Conservation (phyloP, 2,797 vertebrate genomes). For the Siniperca obscura region DNA sequence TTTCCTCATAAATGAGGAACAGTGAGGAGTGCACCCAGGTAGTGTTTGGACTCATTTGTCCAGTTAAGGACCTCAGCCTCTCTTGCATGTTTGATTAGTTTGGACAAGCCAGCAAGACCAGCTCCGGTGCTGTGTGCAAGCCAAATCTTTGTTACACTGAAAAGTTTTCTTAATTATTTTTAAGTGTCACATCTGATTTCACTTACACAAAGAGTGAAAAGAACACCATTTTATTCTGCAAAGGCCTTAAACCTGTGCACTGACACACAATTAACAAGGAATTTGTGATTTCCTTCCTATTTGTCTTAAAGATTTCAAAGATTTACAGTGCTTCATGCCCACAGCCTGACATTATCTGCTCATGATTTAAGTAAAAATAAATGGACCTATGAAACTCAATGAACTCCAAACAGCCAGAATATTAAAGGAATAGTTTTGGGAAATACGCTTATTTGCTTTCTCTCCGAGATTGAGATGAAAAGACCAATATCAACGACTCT, state of each 20-base stretch:
- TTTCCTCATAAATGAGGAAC: constrained; percentile 28
- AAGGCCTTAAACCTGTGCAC: not conserved
- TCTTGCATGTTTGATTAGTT: constrained; percentile 59
- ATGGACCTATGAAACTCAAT: not conserved
- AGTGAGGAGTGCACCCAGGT: constrained; percentile 28
- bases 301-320: not conserved
- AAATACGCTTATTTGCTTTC: not conserved
- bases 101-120: constrained; percentile 44
- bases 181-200: constrained; percentile 58
- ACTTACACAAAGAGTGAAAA: constrained; percentile 26
- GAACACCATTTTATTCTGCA: constrained; percentile 6
- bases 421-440: not conserved
- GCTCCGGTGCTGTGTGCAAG: constrained; percentile 26
- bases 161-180: constrained; percentile 52
- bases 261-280: not conserved
- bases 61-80: constrained; percentile 40
- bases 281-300: not conserved
- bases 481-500: not conserved
- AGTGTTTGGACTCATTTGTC: constrained; percentile 61
- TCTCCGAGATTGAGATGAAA: not conserved
- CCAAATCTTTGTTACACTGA: constrained; percentile 26
- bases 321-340: not conserved
- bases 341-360: not conserved
- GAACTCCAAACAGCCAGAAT: not conserved
- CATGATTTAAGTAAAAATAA: not conserved